Percentiles rank a stretch among this genome's conserved stretches.
phyloP scores from a whole-genome alignment of 2,888 invertebrate species.

The Dolichopus griseipennis region DNA sequence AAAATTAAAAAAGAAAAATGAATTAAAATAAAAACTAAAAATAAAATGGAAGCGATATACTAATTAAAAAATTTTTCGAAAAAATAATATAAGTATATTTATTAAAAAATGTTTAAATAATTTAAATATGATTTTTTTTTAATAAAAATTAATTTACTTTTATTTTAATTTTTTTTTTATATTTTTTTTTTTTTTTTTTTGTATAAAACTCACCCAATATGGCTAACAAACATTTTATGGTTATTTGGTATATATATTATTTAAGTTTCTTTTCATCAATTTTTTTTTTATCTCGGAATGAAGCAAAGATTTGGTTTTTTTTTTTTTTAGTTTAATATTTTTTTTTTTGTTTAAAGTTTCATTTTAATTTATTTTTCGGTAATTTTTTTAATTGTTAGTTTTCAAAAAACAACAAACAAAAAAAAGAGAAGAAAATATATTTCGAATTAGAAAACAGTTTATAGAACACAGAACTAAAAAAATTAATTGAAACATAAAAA shows the following conservation, averaged over 20 bases:
- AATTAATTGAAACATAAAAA: not conserved
- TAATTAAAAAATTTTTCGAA: not conserved
- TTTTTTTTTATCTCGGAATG: not conserved
- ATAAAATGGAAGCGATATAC: not conserved
- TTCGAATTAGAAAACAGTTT: conserved; percentile 8
- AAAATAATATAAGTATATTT: not conserved
- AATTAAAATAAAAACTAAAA: not conserved
- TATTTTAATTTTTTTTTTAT: not conserved
- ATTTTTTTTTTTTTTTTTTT: conserved; percentile 12
- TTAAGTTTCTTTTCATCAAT: conserved; percentile 7
- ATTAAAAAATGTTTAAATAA: not conserved
- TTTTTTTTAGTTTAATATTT: not conserved
- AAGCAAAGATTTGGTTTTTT: conserved; percentile 5
- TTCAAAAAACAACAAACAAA: not conserved
- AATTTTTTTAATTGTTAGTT: not conserved
- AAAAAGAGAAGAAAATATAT: conserved; percentile 4
- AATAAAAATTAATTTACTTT: no score
- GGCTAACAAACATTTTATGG: conserved; percentile 15
- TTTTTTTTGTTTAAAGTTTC: not conserved
- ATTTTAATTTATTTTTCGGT: not conserved
- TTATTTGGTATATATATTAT: not conserved
- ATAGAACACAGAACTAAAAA: not conserved
- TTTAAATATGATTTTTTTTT: no score
- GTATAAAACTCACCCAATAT: conserved; percentile 22
- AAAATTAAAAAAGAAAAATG: not conserved